These are phyloP conservation scores for Scaptomyza polygonia DNA, from an alignment of 2,888 invertebrate species.

Conservation along the genomic window DNA sequence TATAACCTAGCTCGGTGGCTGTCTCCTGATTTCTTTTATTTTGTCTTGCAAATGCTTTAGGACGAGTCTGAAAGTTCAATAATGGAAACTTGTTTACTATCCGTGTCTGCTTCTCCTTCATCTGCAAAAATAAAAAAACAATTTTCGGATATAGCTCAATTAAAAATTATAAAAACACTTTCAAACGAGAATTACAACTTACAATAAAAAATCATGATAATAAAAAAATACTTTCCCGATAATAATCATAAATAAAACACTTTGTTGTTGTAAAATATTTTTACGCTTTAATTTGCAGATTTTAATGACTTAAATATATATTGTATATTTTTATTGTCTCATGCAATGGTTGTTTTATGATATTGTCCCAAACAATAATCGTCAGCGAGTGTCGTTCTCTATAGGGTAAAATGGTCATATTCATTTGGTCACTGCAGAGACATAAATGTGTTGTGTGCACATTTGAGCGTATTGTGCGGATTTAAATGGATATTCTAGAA, in stretches of 20 bases:
- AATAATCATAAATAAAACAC: constrained; percentile 53
- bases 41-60: constrained; percentile 22
- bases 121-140: constrained; percentile 47
- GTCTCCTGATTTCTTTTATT: constrained; percentile 3
- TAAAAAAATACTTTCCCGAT: neutral
- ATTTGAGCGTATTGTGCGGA: constrained; percentile 21
- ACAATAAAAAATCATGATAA: constrained; percentile 2
- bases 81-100: constrained; percentile 62
- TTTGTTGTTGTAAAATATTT: constrained; percentile 38
- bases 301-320: constrained; percentile 37
- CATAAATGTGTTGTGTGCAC: constrained; percentile 19
- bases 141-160: constrained; percentile 30
- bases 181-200: constrained; percentile 25
- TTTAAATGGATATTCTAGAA: constrained; percentile 23
- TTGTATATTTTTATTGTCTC: constrained; percentile 23
- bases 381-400: constrained; percentile 11
- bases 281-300: constrained; percentile 54
- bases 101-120: constrained; percentile 26
- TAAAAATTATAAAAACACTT: constrained; percentile 34
- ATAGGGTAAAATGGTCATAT: constrained; percentile 10
- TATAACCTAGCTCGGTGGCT: constrained; percentile 39
- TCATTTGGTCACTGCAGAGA: constrained; percentile 43
- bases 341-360: constrained; percentile 29
- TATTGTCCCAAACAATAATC: constrained; percentile 21
- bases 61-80: constrained; percentile 65